Base-by-base conservation (phyloP, 2,888 invertebrate species). In the Opisthograptis luteolata region DNA sequence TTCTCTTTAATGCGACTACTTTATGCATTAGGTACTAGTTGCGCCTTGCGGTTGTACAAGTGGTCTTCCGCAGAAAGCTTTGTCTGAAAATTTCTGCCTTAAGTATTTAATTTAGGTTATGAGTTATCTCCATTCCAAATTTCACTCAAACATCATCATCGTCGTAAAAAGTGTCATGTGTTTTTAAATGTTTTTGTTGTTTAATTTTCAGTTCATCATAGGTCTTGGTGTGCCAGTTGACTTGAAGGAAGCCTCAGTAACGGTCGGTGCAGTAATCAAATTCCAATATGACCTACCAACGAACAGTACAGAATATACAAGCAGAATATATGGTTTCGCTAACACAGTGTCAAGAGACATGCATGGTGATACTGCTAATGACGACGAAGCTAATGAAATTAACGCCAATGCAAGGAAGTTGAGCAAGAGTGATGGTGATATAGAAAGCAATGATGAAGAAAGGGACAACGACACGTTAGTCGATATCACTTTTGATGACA, bases 211-310 rank as follows among this genome's bases (percentile, higher is more conserved):
- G 94, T 92, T 94, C 62, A 93, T 94, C 60, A 90, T 93, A 40
- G 94, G 94, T 67, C 83, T 94, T 47, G 94, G 94, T 69, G 83
- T 94, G 15, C 94, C 94, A 1, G 92, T 94, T 17, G 93, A 94
- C 68, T 79, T 93, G 9, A 92, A 92, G 73, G 92, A 92, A 68
- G 88, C 92, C 59, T 87, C 93, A 59, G 92, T 94, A 3, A 93
- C 93, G 8, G 88, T 93, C 22, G 94, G 94, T 0, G 92, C 92
- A 6, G 94, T 94, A 10, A 91, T 94, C 17, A 94, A 94, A 76
- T 93, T 94, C 55, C 94, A 93, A 75, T 94, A 94, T 77, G 87
- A 92, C 54, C 76, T 94, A 51, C 94, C 94, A 3, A 92, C 92
- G 42, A 94, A 94, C 67, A 92, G 92, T 60, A 79, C 92, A 0